These are phyloP conservation scores for Chrysolina americana DNA, from an alignment of 2,888 invertebrate species.

Conservation along the genomic window DNA sequence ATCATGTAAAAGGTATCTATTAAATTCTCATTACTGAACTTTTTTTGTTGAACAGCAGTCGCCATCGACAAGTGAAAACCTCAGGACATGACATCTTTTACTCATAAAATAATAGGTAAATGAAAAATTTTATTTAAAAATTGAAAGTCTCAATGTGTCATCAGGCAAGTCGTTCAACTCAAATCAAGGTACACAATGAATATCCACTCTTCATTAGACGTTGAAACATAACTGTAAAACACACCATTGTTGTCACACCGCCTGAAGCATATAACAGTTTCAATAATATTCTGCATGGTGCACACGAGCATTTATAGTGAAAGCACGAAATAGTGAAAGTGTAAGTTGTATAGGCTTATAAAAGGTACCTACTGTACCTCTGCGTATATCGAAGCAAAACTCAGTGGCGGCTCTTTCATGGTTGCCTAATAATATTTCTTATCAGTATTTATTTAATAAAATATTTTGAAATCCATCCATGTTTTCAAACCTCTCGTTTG, in stretches of 20 bases:
- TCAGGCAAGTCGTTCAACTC: conserved; percentile 8
- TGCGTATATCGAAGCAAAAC: background rate
- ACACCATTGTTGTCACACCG: conserved; percentile 14
- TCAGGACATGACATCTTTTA: too few relatives aligned
- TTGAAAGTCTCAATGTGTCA: conserved; percentile 10
- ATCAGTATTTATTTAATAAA: too few relatives aligned
- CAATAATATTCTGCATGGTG: background rate
- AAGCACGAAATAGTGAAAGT: conserved; percentile 41
- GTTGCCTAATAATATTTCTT: background rate
- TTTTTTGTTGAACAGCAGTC: too few relatives aligned
- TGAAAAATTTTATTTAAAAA: background rate
- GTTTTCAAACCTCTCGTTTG: too few relatives aligned
- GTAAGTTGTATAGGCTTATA: conserved; percentile 23
- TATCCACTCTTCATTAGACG: background rate
- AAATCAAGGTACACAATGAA: background rate
- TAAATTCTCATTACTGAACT: too few relatives aligned
- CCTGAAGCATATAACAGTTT: conserved; percentile 15
- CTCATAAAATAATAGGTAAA: too few relatives aligned
- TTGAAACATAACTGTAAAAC: conserved; percentile 2
- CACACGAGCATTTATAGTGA: conserved; percentile 31
- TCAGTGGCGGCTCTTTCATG: conserved; percentile 2
- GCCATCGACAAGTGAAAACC: too few relatives aligned
- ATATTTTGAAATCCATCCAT: too few relatives aligned
- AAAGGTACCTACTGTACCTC: conserved; percentile 11
- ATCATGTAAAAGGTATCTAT: too few relatives aligned